Percentiles rank a stretch among this genome's conserved stretches.
Conservation (phyloP, 2,888 invertebrate genomes). For the Cosmia pyralina region DNA sequence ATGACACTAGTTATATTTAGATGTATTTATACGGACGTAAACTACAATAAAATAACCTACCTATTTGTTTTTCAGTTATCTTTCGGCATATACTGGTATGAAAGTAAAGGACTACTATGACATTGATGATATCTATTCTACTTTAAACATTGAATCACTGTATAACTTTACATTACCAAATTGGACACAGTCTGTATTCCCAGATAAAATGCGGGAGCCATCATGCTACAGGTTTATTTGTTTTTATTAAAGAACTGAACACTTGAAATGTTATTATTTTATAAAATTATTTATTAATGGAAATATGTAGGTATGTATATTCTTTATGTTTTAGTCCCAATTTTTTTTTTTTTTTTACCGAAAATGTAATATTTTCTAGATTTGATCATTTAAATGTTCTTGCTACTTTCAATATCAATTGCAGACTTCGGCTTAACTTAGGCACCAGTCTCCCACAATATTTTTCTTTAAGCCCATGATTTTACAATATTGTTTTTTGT, state of each 20-base stretch:
- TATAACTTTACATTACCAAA: constrained; percentile 92
- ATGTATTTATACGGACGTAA: constrained; percentile 7
- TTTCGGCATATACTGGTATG: constrained; percentile 91
- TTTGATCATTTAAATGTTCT: not conserved
- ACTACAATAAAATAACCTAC: not conserved
- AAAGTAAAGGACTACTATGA: constrained; percentile 88
- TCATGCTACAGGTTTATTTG: constrained; percentile 89
- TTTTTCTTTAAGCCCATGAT: no score
- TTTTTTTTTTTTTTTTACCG: not conserved
- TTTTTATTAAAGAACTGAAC: constrained; percentile 2
- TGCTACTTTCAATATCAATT: not conserved
- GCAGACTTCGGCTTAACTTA: no score
- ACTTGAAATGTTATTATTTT: not conserved
- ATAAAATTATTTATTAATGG: not conserved
- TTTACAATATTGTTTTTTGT: no score
- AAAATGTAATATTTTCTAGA: not conserved
- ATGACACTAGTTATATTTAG: not conserved
- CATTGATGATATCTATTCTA: constrained; percentile 92
- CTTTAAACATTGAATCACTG: constrained; percentile 92
- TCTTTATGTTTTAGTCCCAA: not conserved
- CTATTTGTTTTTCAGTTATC: constrained; percentile 83
- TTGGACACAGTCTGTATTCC: constrained; percentile 93
- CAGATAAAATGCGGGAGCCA: constrained; percentile 91
- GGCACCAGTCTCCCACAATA: no score
- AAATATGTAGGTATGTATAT: not conserved